A percentile compares a stretch with the other conserved stretches of the same genome.
phyloP scores from a whole-genome alignment of 2,888 invertebrate species.

The Brachyptera putata region DNA sequence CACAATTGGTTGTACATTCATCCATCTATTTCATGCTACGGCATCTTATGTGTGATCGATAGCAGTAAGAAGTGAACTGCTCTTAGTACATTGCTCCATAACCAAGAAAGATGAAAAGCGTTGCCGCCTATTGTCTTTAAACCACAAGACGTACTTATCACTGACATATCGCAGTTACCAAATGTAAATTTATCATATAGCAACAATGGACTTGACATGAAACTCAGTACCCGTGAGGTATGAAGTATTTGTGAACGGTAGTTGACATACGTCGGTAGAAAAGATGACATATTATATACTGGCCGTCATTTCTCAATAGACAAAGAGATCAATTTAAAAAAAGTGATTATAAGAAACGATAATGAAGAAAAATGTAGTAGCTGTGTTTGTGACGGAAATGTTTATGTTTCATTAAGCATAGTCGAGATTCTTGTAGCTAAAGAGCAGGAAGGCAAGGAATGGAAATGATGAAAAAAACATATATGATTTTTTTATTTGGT shows the following conservation, averaged over 20 bases:
- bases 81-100: not conserved
- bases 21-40: too few species aligned
- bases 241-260: not conserved
- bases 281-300: constrained; percentile 25
- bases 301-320: constrained; percentile 23
- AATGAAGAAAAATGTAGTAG: constrained; percentile 5
- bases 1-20: too few species aligned
- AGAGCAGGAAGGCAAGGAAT: too few species aligned
- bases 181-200: too few species aligned
- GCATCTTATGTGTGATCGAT: too few species aligned
- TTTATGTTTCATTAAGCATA: not conserved
- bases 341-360: constrained; percentile 5
- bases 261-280: constrained; percentile 22
- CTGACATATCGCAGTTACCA: not conserved
- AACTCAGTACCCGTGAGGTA: not conserved
- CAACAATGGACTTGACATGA: not conserved
- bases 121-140: not conserved
- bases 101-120: not conserved
- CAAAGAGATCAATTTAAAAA: constrained; percentile 22
- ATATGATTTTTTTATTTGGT: too few species aligned
- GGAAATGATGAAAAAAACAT: too few species aligned
- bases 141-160: constrained; percentile 1
- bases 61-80: too few species aligned
- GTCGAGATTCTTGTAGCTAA: too few species aligned
- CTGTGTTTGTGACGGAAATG: not conserved